phyloP scores from a whole-genome alignment of 1,140 invertebrate genomes.

The Pararge aegeria region DNA sequence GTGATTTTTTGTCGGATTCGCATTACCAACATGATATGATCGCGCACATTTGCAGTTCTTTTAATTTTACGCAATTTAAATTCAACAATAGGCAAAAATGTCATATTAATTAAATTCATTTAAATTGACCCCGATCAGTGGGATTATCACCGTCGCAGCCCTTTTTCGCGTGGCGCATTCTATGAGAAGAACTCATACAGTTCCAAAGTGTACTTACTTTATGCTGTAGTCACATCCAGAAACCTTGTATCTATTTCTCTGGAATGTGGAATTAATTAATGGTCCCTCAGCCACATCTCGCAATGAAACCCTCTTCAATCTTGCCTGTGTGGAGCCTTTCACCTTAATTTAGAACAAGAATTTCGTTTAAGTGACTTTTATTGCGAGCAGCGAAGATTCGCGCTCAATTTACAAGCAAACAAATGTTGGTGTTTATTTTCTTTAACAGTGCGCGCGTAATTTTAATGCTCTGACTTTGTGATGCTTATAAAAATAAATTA shows the following conservation, averaged over 20 bases:
- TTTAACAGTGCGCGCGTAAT: conserved; percentile 6
- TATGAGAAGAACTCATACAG: too few species aligned
- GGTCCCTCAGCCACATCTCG: conserved; percentile 43
- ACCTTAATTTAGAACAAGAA: conserved; percentile 46
- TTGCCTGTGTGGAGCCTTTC: conserved; percentile 35
- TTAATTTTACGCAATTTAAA: too few species aligned
- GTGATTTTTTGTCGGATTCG: too few species aligned
- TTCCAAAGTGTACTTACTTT: too few species aligned
- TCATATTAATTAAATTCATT: too few species aligned
- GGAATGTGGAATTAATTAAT: conserved; percentile 48
- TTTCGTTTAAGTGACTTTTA: conserved; percentile 49
- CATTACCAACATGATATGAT: too few species aligned
- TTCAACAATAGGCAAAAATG: too few species aligned
- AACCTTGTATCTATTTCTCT: conserved; percentile 8
- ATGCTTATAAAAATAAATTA: background rate
- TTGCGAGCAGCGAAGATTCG: conserved; percentile 39
- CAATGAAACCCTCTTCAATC: conserved; percentile 49
- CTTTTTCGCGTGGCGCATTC: too few species aligned
- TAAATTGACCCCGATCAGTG: too few species aligned
- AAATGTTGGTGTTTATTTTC: conserved; percentile 30
- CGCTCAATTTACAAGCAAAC: conserved; percentile 35
- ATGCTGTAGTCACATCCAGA: conserved; percentile 16
- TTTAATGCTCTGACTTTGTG: conserved; percentile 17
- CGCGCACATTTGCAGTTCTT: too few species aligned
- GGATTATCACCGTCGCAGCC: too few species aligned